Conservation (phyloP, 2,888 invertebrate genomes). For the Lumbricus terrestris region DNA sequence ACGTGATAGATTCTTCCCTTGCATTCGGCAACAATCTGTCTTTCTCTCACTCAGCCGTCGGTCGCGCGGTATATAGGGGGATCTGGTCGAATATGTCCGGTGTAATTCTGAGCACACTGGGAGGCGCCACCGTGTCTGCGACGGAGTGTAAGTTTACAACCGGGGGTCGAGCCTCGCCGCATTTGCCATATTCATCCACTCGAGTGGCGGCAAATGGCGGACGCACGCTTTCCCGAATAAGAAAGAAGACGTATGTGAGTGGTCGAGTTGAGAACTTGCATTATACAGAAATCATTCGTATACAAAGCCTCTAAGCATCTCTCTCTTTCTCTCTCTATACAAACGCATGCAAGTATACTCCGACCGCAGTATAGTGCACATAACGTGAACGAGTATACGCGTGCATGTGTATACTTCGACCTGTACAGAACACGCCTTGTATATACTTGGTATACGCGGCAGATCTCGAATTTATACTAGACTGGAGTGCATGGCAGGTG, state of each 20-base stretch:
- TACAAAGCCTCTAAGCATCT: too few relatives aligned
- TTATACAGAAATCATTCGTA: not conserved
- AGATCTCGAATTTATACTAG: not conserved
- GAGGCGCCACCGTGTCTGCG: not conserved
- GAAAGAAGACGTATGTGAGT: not conserved
- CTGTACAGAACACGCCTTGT: not conserved
- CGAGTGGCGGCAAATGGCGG: not conserved
- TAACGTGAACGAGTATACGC: not conserved
- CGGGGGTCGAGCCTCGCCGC: not conserved
- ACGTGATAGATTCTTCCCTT: not conserved
- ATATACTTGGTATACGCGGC: not conserved
- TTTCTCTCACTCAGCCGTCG: not conserved
- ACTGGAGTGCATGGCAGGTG: not conserved
- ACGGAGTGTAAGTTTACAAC: not conserved
- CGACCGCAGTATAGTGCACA: not conserved
- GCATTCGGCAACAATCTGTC: not conserved
- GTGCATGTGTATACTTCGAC: not conserved
- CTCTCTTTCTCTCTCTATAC: not conserved
- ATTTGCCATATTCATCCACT: not conserved
- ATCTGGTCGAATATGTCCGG: not conserved
- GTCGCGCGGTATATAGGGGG: not conserved
- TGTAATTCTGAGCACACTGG: not conserved
- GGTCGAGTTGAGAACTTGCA: not conserved
- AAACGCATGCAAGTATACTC: not conserved
- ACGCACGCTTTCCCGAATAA: not conserved